phyloP scores from a whole-genome alignment of 2,888 invertebrate species.

The Philopedon plagiatum region DNA sequence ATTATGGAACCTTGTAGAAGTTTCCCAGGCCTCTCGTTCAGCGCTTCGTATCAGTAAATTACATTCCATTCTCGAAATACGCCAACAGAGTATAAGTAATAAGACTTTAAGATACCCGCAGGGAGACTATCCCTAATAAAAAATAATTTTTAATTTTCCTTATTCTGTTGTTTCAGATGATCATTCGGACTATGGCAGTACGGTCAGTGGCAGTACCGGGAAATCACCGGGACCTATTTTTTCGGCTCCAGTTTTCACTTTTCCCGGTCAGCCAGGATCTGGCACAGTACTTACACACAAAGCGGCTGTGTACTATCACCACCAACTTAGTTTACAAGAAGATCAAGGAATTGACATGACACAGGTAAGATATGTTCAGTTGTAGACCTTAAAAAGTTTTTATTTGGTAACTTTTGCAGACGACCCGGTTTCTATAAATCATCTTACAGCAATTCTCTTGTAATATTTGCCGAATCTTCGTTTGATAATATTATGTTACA shows the following conservation, averaged over 20 bases:
- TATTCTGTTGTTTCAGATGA: conserved; percentile 71
- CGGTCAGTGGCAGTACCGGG: conserved; percentile 77
- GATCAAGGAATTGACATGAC: conserved; percentile 92
- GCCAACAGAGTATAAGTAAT: no score
- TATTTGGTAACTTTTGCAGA: neutral
- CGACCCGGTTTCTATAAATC: no score
- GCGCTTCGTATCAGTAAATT: no score
- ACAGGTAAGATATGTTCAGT: conserved; percentile 71
- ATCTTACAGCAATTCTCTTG: no score
- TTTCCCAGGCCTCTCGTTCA: no score
- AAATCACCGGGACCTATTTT: conserved; percentile 77
- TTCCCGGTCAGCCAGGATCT: conserved; percentile 76
- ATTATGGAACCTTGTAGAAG: no score
- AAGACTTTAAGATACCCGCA: no score
- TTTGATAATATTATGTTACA: no score
- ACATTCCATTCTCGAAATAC: no score
- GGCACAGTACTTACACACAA: conserved; percentile 81
- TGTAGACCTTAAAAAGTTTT: neutral
- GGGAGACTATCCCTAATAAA: neutral
- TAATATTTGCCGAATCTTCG: no score
- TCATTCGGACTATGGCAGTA: conserved; percentile 78
- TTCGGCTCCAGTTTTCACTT: conserved; percentile 80
- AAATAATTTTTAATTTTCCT: neutral
- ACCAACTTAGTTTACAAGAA: conserved; percentile 86
- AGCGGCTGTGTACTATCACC: conserved; percentile 85